A percentile compares a stretch with the other conserved stretches of the same genome.
These are phyloP conservation scores for Uria lomvia DNA, from an alignment of 2,113 vertebrate species.

Conservation along the genomic window DNA sequence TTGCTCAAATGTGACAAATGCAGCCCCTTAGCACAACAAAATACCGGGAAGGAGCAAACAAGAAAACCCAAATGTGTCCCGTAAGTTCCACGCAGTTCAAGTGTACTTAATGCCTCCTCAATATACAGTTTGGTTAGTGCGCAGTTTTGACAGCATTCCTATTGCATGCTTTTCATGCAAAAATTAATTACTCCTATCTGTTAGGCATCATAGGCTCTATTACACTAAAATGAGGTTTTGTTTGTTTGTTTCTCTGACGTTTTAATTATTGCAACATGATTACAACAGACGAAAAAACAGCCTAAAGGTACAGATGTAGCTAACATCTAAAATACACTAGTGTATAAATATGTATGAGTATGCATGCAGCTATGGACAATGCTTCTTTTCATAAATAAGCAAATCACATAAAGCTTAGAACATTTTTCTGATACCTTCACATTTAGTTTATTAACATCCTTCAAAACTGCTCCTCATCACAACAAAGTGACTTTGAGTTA, in stretches of 20 bases:
- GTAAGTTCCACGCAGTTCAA: not conserved
- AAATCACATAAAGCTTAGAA: not conserved
- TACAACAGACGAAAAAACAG: slow-evolving; percentile 35
- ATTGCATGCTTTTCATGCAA: not conserved
- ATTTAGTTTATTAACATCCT: not conserved
- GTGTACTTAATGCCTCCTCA: not conserved
- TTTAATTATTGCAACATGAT: slow-evolving; percentile 60
- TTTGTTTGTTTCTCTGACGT: slow-evolving; percentile 53
- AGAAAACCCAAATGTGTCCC: not conserved
- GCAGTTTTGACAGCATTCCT: not conserved
- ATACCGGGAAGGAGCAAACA: not conserved
- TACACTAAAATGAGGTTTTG: slow-evolving; percentile 4
- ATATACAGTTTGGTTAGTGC: not conserved
- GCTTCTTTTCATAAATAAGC: not conserved
- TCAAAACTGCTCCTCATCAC: not conserved
- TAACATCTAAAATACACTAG: not conserved
- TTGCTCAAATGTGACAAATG: not conserved
- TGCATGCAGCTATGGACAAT: not conserved
- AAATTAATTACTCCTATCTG: slow-evolving; percentile 43
- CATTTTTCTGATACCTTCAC: not conserved
- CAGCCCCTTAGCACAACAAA: not conserved
- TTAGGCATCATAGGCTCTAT: not conserved
- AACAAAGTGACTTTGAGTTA: not conserved
- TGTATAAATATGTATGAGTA: slow-evolving; percentile 44
- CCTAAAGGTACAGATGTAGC: slow-evolving; percentile 43